Percentiles rank a stretch among this genome's conserved stretches.
These are phyloP conservation scores for Oreochromis tanganicae DNA, from an alignment of 2,113 vertebrate genomes.

Conservation along the genomic window DNA sequence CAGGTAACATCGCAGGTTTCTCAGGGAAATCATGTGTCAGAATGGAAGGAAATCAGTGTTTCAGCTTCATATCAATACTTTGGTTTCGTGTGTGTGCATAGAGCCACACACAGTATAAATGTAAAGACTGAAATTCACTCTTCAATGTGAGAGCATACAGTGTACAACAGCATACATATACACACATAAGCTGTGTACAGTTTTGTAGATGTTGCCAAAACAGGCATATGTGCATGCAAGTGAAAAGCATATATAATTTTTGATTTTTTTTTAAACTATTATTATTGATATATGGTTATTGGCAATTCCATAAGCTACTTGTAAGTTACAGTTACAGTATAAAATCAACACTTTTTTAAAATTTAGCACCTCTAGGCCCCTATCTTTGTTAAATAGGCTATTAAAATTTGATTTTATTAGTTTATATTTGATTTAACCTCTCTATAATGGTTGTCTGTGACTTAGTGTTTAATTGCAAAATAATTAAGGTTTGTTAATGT, in stretches of 20 bases:
- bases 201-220: not conserved
- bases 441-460: not conserved
- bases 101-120: not conserved
- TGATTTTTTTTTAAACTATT: accelerated
- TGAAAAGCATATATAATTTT: not conserved
- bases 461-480: not conserved
- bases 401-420: not conserved
- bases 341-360: not conserved
- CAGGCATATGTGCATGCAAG: not conserved
- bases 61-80: conserved; percentile 15
- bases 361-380: not conserved
- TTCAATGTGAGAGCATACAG: not conserved
- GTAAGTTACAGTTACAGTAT: not conserved
- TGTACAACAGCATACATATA: not conserved
- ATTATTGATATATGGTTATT: not conserved
- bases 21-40: conserved; percentile 62
- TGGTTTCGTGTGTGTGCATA: not conserved
- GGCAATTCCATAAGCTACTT: not conserved
- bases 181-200: not conserved
- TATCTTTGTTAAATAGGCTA: not conserved
- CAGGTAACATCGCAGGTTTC: conserved; percentile 51
- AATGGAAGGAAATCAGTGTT: conserved; percentile 24
- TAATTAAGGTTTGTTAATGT: not conserved
- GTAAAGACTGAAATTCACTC: not conserved
- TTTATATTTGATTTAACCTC: not conserved